These are phyloP conservation scores for Gonocerus acuteangulatus DNA, from an alignment of 2,888 invertebrate genomes.

Conservation along the genomic window DNA sequence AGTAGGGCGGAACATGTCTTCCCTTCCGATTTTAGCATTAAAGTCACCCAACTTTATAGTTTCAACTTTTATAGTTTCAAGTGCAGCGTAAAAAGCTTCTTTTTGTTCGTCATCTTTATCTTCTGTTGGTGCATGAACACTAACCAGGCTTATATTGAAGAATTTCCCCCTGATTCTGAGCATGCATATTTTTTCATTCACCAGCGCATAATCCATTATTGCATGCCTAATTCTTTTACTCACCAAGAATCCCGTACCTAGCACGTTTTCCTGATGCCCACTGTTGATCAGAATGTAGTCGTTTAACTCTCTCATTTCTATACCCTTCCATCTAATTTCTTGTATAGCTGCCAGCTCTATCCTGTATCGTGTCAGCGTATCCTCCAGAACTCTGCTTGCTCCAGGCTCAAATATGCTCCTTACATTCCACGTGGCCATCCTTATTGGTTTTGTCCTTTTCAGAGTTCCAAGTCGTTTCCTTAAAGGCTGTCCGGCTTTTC, in stretches of 20 bases:
- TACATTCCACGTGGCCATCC: background rate
- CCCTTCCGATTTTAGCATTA: too few relatives aligned
- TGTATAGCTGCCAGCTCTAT: too few relatives aligned
- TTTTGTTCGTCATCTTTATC: too few relatives aligned
- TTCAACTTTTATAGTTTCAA: too few relatives aligned
- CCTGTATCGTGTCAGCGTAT: background rate
- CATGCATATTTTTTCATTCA: background rate
- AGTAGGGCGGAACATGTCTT: too few relatives aligned
- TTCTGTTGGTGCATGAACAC: too few relatives aligned
- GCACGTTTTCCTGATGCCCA: background rate
- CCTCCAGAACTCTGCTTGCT: background rate
- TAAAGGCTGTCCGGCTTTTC: background rate
- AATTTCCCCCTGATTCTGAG: too few relatives aligned
- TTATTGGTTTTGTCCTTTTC: background rate
- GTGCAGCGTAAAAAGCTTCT: too few relatives aligned
- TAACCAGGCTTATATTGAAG: too few relatives aligned
- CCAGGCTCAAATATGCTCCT: background rate
- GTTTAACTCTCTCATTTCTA: background rate
- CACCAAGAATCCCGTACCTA: background rate
- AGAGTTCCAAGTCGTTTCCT: background rate
- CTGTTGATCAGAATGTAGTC: background rate
- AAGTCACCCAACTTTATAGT: too few relatives aligned
- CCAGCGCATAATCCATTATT: background rate
- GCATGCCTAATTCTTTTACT: too few relatives aligned
- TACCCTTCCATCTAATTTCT: background rate